These are phyloP conservation scores for Spodoptera litura DNA, from an alignment of 1,140 invertebrate genomes.

Conservation along the genomic window DNA sequence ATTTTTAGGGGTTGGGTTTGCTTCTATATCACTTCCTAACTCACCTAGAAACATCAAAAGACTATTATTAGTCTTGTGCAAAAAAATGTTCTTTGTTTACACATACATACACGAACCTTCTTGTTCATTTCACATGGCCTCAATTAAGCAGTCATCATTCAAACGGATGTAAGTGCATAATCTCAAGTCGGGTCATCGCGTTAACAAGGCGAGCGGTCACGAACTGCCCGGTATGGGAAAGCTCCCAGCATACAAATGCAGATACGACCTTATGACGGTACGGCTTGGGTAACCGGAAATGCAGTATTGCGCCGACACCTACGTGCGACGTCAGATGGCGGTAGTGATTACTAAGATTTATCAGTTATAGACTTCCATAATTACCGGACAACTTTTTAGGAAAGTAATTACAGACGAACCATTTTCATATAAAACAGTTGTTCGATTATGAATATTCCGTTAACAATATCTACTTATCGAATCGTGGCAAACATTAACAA, in stretches of 20 bases:
- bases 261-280: conserved; percentile 67
- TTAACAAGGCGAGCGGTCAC: conserved; percentile 80
- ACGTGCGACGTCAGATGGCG: conserved; percentile 43
- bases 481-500: conserved; percentile 47
- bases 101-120: conserved; percentile 59
- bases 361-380: conserved; percentile 18
- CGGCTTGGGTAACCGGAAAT: conserved; percentile 55
- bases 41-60: conserved; percentile 17
- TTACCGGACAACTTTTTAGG: conserved; percentile 5
- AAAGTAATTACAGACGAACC: neutral
- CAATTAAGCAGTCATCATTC: conserved; percentile 81
- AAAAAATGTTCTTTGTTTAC: conserved; percentile 65
- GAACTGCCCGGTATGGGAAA: conserved; percentile 81
- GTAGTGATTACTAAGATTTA: conserved; percentile 38
- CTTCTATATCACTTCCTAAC: neutral
- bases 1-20: too few species aligned
- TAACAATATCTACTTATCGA: conserved; percentile 43
- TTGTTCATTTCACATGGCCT: conserved; percentile 78
- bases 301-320: conserved; percentile 49
- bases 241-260: conserved; percentile 79
- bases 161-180: conserved; percentile 82
- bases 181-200: conserved; percentile 76
- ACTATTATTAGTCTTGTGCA: conserved; percentile 33
- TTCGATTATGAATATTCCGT: conserved; percentile 18
- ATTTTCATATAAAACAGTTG: conserved; percentile 14